These are phyloP conservation scores for Pristiophorus japonicus DNA, from an alignment of 2,113 vertebrate genomes.

Conservation along the genomic window DNA sequence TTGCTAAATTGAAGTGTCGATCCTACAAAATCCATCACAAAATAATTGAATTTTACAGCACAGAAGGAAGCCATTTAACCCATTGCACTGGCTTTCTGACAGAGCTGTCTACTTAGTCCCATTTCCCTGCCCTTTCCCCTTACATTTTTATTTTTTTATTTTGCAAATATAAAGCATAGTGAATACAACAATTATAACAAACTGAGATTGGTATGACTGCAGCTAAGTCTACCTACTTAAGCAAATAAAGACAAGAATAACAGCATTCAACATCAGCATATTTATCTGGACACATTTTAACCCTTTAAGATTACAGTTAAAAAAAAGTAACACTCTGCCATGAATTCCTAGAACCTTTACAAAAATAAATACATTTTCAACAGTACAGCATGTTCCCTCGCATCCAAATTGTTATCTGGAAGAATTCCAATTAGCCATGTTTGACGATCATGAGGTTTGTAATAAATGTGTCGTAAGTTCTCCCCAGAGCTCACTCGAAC, in stretches of 20 bases:
- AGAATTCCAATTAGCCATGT: not conserved
- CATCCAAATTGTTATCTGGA: not conserved
- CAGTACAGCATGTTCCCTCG: not conserved
- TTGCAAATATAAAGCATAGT: not conserved
- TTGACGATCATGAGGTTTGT: not conserved
- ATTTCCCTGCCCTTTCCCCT: not conserved
- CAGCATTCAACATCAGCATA: not conserved
- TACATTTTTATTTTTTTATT: not conserved
- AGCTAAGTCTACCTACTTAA: not conserved
- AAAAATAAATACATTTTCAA: not conserved
- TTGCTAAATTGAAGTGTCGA: not conserved
- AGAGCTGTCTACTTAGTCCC: no score
- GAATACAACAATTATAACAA: not conserved
- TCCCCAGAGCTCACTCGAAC: not conserved
- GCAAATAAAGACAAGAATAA: not conserved
- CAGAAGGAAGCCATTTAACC: not conserved
- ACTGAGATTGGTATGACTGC: not conserved
- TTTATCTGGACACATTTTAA: not conserved
- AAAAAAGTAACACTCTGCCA: not conserved
- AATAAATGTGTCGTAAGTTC: not conserved
- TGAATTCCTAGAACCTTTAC: no score
- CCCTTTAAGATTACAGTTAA: not conserved
- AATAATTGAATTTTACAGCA: not conserved
- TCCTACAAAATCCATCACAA: not conserved
- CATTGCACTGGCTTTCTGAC: not conserved